phyloP scores from a whole-genome alignment of 2,797 vertebrate species.

The Clarias pachynema region DNA sequence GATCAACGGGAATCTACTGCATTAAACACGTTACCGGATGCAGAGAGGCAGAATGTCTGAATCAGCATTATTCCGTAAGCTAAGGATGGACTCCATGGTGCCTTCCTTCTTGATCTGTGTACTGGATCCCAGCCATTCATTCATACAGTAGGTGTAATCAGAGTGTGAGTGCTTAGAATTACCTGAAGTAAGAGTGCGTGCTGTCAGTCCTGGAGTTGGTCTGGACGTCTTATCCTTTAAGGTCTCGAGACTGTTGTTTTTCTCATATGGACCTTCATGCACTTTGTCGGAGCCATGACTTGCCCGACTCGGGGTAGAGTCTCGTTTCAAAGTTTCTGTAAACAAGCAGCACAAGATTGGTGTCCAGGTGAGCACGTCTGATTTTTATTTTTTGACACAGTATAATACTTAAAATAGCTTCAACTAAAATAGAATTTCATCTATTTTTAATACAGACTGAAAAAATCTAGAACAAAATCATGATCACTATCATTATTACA shows the following conservation, averaged over 20 bases:
- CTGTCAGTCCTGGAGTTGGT: neutral
- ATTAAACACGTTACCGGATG: neutral
- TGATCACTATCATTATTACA: neutral
- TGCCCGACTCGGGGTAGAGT: neutral
- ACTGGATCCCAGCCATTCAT: neutral
- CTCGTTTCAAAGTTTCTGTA: constrained; percentile 18
- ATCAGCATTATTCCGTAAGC: constrained; percentile 19
- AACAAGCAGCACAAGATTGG: constrained; percentile 4
- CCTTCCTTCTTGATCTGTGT: neutral
- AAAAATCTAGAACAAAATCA: neutral
- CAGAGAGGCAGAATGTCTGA: neutral
- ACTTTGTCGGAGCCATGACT: constrained; percentile 5
- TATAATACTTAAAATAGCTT: neutral
- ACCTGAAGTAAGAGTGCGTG: constrained; percentile 9
- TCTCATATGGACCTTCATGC: neutral
- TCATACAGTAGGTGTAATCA: neutral
- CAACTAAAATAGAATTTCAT: neutral
- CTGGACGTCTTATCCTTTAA: neutral
- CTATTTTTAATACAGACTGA: neutral
- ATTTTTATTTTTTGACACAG: neutral
- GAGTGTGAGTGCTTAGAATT: neutral
- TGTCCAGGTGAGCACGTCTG: neutral
- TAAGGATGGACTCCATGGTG: neutral
- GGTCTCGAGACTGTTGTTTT: neutral
- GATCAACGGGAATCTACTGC: neutral